A percentile compares a stretch with the other conserved stretches of the same genome.
Evolutionary conservation across 2,113 vertebrate species (phyloP).

Genomic region (Austrofundulus limnaeus): DNA sequence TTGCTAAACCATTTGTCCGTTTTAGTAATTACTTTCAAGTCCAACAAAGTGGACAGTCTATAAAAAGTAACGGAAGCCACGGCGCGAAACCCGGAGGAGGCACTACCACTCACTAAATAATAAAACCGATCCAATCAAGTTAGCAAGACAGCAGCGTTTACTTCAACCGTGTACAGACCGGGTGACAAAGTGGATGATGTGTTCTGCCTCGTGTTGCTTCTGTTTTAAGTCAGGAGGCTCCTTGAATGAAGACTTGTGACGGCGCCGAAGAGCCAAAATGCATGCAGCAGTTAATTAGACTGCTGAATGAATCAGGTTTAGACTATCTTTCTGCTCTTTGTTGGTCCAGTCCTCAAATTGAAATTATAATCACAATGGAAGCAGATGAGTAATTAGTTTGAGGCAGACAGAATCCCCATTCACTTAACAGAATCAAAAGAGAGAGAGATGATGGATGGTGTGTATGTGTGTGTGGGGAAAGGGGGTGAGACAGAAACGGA

Average conservation of each 20-base stretch:
- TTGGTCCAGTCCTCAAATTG: slow-evolving; percentile 51
- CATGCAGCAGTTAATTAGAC: slow-evolving; percentile 51
- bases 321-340: slow-evolving; percentile 55
- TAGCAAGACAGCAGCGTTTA: slow-evolving; percentile 39
- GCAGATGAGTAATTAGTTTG: slow-evolving; percentile 65
- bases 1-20: slow-evolving; percentile 55
- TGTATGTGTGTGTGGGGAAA: slow-evolving; percentile 1
- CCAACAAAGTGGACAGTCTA: slow-evolving; percentile 38
- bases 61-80: slow-evolving; percentile 37
- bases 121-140: slow-evolving; percentile 49
- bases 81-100: slow-evolving; percentile 26
- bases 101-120: slow-evolving; percentile 46
- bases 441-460: slow-evolving; percentile 53
- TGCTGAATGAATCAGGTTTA: slow-evolving; percentile 46
- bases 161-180: slow-evolving; percentile 35
- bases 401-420: slow-evolving; percentile 56
- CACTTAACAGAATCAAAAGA: slow-evolving; percentile 53
- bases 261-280: slow-evolving; percentile 31
- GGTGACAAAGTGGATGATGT: slow-evolving; percentile 29
- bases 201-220: slow-evolving; percentile 25
- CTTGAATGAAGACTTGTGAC: slow-evolving; percentile 16
- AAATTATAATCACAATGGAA: slow-evolving; percentile 55
- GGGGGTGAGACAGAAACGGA: slow-evolving; percentile 18
- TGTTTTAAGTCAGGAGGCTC: slow-evolving; percentile 22
- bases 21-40: slow-evolving; percentile 50